phyloP scores from a whole-genome alignment of 2,888 invertebrate genomes.

The Plebejus anna region DNA sequence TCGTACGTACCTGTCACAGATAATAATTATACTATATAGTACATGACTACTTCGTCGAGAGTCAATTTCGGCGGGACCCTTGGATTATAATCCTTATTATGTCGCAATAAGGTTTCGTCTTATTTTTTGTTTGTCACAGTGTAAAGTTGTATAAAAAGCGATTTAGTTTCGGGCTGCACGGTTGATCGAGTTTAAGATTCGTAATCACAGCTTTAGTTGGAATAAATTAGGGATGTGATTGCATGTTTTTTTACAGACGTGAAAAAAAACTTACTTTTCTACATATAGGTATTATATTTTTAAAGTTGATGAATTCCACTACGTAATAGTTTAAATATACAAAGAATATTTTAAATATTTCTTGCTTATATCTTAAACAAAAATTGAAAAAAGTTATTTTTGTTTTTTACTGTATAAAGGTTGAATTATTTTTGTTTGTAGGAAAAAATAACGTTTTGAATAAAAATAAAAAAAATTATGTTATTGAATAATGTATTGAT shows the following conservation, averaged over 20 bases:
- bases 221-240: slow-evolving; percentile 51
- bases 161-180: slow-evolving; percentile 54
- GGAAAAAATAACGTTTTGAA: neutral
- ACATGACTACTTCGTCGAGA: slow-evolving; percentile 53
- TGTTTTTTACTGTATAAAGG: neutral
- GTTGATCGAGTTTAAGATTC: slow-evolving; percentile 70
- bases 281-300: neutral
- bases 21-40: slow-evolving; percentile 73
- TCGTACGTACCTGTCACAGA: slow-evolving; percentile 69
- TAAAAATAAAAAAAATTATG: neutral
- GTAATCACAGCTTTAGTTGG: slow-evolving; percentile 57
- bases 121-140: slow-evolving; percentile 33
- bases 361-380: neutral
- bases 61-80: slow-evolving; percentile 30
- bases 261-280: slow-evolving; percentile 16
- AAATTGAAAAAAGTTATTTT: no score
- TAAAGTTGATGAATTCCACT: neutral
- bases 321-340: neutral
- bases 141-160: slow-evolving; percentile 35
- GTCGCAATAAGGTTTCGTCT: slow-evolving; percentile 36
- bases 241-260: slow-evolving; percentile 1
- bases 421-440: neutral
- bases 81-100: slow-evolving; percentile 42
- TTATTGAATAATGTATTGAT: no score
- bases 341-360: neutral